Conservation (phyloP, 2,888 invertebrate species). For the Erannis defoliaria region DNA sequence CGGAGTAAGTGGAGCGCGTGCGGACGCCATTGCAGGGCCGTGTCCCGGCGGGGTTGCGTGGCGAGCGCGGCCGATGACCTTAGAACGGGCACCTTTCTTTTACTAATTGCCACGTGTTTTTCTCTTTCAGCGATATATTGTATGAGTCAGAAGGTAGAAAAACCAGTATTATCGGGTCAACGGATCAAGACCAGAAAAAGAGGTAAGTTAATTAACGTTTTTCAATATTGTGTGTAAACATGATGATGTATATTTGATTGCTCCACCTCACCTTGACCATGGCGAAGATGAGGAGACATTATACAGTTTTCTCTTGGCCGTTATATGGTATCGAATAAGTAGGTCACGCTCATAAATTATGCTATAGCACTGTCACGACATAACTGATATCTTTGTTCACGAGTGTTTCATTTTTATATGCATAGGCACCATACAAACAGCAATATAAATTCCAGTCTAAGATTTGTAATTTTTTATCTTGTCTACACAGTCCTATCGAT, state of each 20-base stretch:
- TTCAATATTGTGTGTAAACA: slow-evolving; percentile 48
- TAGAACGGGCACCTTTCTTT: slow-evolving; percentile 62
- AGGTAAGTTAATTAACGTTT: slow-evolving; percentile 87
- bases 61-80: slow-evolving; percentile 78
- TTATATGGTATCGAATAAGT: slow-evolving; percentile 27
- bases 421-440: too few species aligned
- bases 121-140: slow-evolving; percentile 93
- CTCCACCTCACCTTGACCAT: slow-evolving; percentile 53
- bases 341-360: slow-evolving; percentile 41
- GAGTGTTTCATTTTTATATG: neutral
- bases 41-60: slow-evolving; percentile 50
- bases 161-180: slow-evolving; percentile 99
- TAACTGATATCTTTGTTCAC: slow-evolving; percentile 10
- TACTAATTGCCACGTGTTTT: slow-evolving; percentile 83
- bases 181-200: slow-evolving; percentile 99
- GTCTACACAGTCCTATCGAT: neutral
- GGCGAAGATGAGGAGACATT: slow-evolving; percentile 38
- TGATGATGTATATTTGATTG: slow-evolving; percentile 35
- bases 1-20: slow-evolving; percentile 62
- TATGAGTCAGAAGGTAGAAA: slow-evolving; percentile 99
- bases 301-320: slow-evolving; percentile 21
- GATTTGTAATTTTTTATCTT: too few species aligned
- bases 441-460: neutral
- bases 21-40: slow-evolving; percentile 66
- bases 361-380: slow-evolving; percentile 2